These are phyloP conservation scores for Scaptomyza polygonia DNA, from an alignment of 2,888 invertebrate genomes.

Conservation along the genomic window DNA sequence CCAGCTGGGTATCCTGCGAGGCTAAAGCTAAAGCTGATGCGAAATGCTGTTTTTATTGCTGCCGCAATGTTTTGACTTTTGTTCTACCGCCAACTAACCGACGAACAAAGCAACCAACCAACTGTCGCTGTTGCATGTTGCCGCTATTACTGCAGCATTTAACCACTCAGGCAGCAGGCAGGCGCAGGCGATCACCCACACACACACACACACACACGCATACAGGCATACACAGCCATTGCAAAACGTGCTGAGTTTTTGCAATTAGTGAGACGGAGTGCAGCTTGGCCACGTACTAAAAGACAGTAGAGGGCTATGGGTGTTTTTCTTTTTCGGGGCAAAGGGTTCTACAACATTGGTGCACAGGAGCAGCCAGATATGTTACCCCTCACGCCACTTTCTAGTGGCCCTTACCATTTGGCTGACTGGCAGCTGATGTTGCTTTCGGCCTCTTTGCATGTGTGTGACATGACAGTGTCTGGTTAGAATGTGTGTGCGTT, in stretches of 20 bases:
- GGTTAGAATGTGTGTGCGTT: constrained; percentile 22
- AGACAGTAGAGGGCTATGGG: not conserved
- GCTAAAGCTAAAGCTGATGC: constrained; percentile 45
- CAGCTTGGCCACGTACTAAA: constrained; percentile 66
- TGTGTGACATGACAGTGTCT: constrained; percentile 61
- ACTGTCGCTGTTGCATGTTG: constrained; percentile 78
- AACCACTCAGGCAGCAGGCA: constrained; percentile 68
- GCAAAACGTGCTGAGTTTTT: constrained; percentile 78
- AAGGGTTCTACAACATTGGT: constrained; percentile 21
- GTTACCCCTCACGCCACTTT: too few relatives aligned
- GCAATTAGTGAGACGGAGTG: constrained; percentile 78
- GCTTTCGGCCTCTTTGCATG: constrained; percentile 67
- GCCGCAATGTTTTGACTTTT: constrained; percentile 79
- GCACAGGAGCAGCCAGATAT: constrained; percentile 37
- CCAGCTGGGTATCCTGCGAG: constrained; percentile 16
- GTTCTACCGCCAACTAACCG: constrained; percentile 34
- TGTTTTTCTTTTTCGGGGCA: not conserved
- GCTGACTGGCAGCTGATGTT: constrained; percentile 45
- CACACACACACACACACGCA: constrained; percentile 6
- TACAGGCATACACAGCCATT: constrained; percentile 56
- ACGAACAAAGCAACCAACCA: constrained; percentile 21
- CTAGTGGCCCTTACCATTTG: constrained; percentile 17
- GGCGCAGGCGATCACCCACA: constrained; percentile 33
- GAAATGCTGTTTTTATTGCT: constrained; percentile 76
- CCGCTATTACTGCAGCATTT: constrained; percentile 79